These are phyloP conservation scores for Lasioglossum villosulum DNA, from an alignment of 2,888 invertebrate genomes.

Conservation along the genomic window DNA sequence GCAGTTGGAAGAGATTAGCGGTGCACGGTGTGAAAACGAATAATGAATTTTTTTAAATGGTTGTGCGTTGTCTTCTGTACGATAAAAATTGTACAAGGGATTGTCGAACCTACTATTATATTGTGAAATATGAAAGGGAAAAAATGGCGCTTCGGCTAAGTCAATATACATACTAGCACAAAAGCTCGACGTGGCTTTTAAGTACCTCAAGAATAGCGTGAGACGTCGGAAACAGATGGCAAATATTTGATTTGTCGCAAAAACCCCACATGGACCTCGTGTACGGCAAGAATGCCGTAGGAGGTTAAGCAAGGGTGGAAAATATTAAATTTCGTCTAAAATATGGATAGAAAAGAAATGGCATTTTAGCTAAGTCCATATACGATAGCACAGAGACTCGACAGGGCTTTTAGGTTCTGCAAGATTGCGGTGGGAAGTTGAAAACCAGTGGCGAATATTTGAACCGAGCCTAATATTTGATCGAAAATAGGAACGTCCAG, in stretches of 20 bases:
- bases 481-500: not conserved
- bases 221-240: not conserved
- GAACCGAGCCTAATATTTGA: not conserved
- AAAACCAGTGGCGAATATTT: not conserved
- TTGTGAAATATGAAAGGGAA: not conserved
- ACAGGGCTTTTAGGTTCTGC: not conserved
- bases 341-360: not conserved
- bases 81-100: too few species aligned
- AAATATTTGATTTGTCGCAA: not conserved
- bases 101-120: not conserved
- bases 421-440: not conserved
- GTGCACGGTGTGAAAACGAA: not conserved
- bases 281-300: not conserved
- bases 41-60: too few species aligned
- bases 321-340: not conserved
- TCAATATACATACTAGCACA: not conserved
- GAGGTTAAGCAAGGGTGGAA: not conserved
- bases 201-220: not conserved
- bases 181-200: not conserved
- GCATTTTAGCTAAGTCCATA: not conserved
- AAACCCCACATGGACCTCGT: not conserved
- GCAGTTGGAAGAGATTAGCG: not conserved
- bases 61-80: too few species aligned
- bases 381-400: not conserved
- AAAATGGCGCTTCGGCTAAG: not conserved